Evolutionary conservation across 2,888 invertebrate genomes (phyloP), one percentile per base, ranked within the genome.

Genomic region (Hermodice carunculata): DNA sequence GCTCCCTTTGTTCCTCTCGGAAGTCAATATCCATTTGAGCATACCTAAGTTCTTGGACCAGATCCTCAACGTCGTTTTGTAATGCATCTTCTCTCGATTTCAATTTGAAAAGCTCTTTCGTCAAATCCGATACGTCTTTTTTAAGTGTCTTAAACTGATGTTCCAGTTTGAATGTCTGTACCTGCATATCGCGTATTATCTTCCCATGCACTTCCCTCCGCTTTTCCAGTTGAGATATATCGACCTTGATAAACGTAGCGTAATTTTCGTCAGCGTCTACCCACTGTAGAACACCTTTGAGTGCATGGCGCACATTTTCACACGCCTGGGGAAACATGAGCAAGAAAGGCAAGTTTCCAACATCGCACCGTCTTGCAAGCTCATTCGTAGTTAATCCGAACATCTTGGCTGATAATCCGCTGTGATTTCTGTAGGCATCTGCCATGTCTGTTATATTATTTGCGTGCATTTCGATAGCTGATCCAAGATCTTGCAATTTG

Each of bases 281-380:
- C 82, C 82, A 82, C 53, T 75, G 73, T 29, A 70, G 53, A n/a
- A 78, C 64, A 22, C 71, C 78, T 11, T 66, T 49, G 57, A 70
- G 71, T 3, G 78, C 77, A 53, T 77, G 75, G 42, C 75, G 64
- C 14, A 82, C 58, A 66, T 79, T 79, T 64, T 79, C 76, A 70
- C 77, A 79, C 14, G 80, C 78, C 24, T 76, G 76, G 1, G 78
- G 74, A 26, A 82, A 78, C 34, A 78, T 71, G 32, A 82, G 71
- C 17, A 81, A 66, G 46, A 81, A 71, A 4, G 81, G 78, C 5
- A 74, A 75, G 59, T 79, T 76, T n/a, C 71, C 73, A 40, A 77
- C 75, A 14, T 76, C 73, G 8, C 72, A 67, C 19, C 74, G 64
- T 43, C 79, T 76, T 0, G 78, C 80, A 19, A 77, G 67, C 44